Evolutionary conservation across 2,888 invertebrate species (phyloP).

Genomic region (Ophion obscuratus): DNA sequence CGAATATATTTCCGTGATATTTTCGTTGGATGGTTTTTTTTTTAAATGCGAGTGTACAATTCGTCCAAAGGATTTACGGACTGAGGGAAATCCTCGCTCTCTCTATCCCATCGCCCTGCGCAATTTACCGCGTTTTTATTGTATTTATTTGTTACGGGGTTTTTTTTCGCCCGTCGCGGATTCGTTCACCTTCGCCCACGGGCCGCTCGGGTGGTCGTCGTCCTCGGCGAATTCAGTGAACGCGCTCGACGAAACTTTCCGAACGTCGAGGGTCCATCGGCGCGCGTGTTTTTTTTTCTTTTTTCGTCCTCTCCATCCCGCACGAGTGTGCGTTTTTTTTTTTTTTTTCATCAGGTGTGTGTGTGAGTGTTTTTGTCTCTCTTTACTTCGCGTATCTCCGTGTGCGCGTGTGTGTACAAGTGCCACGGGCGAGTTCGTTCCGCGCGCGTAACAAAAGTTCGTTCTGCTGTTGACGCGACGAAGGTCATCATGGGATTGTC

Average conservation of each 20-base stretch:
- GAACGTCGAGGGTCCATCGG: constrained; percentile 6
- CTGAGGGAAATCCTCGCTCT: not conserved
- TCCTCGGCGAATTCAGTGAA: constrained; percentile 40
- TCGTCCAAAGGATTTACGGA: not conserved
- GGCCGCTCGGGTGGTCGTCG: not conserved
- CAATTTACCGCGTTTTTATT: not conserved
- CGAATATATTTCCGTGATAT: not conserved
- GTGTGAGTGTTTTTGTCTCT: not conserved
- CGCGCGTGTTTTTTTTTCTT: constrained; percentile 20
- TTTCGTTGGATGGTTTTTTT: not conserved
- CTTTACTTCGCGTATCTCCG: not conserved
- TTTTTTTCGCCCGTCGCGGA: not conserved
- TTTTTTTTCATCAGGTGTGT: not conserved
- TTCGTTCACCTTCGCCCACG: constrained; percentile 11
- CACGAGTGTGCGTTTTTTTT: not conserved
- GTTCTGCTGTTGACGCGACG: not conserved
- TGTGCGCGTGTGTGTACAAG: constrained; percentile 2
- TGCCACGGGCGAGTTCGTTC: constrained; percentile 13
- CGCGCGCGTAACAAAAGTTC: not conserved
- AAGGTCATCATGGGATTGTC: constrained; percentile 46
- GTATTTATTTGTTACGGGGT: not conserved
- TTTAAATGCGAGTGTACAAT: not conserved
- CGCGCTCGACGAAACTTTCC: constrained; percentile 32
- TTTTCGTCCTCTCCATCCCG: not conserved
- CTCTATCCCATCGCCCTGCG: not conserved